Evolutionary conservation across 2,797 vertebrate genomes (phyloP).

Genomic region (Periparus ater): DNA sequence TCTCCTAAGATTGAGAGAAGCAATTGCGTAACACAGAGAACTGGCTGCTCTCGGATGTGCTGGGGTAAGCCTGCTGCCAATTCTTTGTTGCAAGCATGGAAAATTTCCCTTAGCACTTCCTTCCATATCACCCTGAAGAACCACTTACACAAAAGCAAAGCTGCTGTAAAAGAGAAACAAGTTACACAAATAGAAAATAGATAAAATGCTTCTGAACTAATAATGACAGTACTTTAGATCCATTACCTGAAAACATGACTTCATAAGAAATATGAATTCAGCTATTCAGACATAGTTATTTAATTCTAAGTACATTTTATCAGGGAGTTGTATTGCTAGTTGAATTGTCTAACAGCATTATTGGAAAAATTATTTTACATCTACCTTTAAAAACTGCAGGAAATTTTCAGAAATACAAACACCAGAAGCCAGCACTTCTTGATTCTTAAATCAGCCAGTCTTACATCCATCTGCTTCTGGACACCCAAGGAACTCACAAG

Average conservation of each 20-base stretch:
- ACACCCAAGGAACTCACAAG: neutral
- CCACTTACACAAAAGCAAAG: neutral
- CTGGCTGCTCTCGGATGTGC: neutral
- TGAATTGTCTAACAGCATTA: neutral
- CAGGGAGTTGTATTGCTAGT: neutral
- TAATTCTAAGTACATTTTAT: neutral
- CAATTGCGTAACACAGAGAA: neutral
- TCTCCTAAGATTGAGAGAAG: neutral
- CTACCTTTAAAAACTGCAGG: neutral
- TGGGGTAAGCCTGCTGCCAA: neutral
- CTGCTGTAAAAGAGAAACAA: neutral
- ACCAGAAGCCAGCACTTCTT: neutral
- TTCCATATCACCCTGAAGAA: neutral
- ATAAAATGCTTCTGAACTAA: neutral
- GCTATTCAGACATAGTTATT: neutral
- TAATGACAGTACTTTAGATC: conserved; percentile 5
- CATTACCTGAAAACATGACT: conserved; percentile 23
- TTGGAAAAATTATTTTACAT: neutral
- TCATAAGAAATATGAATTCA: neutral
- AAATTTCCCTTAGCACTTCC: neutral
- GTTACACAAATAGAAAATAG: neutral
- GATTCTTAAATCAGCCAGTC: neutral
- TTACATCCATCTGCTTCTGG: neutral
- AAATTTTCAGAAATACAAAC: neutral
- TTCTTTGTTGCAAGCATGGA: neutral